A percentile compares a stretch with the other conserved stretches of the same genome.
Conservation (phyloP, 2,888 invertebrate species). For the Plusia festucae region DNA sequence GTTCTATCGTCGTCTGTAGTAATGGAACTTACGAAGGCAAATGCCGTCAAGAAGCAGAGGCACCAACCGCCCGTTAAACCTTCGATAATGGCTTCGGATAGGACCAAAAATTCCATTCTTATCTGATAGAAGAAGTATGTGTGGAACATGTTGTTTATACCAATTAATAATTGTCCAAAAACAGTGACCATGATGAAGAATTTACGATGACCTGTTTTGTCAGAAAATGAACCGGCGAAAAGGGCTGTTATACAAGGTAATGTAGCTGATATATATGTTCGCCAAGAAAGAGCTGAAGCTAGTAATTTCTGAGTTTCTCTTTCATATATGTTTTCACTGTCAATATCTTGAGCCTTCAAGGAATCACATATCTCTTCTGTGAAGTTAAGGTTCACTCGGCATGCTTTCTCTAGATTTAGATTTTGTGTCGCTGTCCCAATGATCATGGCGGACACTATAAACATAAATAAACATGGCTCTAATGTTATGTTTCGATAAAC, state of each 20-base stretch:
- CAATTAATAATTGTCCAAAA: slow-evolving; percentile 91
- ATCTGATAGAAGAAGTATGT: slow-evolving; percentile 93
- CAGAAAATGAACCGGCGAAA: slow-evolving; percentile 94
- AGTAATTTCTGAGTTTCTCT: slow-evolving; percentile 91
- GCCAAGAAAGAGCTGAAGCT: slow-evolving; percentile 93
- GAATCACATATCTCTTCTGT: slow-evolving; percentile 92
- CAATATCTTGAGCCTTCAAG: slow-evolving; percentile 91
- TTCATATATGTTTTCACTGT: slow-evolving; percentile 85
- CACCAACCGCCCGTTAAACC: slow-evolving; percentile 95
- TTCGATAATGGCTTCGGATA: slow-evolving; percentile 93
- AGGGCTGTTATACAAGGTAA: slow-evolving; percentile 93
- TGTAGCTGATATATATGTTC: slow-evolving; percentile 94
- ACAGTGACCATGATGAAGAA: slow-evolving; percentile 93
- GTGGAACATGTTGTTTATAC: slow-evolving; percentile 92
- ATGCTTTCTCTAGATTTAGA: slow-evolving; percentile 94
- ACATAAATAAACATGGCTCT: slow-evolving; percentile 75
- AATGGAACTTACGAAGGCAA: slow-evolving; percentile 95
- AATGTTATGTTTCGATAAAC: slow-evolving; percentile 72
- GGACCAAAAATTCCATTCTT: slow-evolving; percentile 92
- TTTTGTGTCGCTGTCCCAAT: slow-evolving; percentile 93
- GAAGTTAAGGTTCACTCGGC: slow-evolving; percentile 93
- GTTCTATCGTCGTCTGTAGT: slow-evolving; percentile 94
- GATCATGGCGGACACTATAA: slow-evolving; percentile 74
- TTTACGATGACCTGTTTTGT: slow-evolving; percentile 91
- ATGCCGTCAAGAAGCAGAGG: slow-evolving; percentile 93